These are phyloP conservation scores for Pseudoatta argentina DNA, from an alignment of 1,140 invertebrate species.

Conservation along the genomic window DNA sequence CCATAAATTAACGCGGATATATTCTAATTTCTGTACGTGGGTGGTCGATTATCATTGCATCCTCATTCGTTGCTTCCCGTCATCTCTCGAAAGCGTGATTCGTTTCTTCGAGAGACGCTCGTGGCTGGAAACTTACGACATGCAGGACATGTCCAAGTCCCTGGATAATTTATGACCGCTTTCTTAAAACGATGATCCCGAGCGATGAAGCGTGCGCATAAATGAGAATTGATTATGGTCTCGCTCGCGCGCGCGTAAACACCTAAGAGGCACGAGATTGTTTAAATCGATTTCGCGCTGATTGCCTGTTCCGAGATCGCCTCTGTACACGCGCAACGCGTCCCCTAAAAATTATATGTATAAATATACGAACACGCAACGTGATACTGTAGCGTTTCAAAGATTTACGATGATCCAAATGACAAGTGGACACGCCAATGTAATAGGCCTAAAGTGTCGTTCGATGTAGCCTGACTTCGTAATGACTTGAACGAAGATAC, in stretches of 20 bases:
- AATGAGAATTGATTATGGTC: conserved; percentile 72
- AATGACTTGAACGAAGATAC: conserved; percentile 7
- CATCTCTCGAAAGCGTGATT: conserved; percentile 30
- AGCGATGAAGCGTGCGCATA: conserved; percentile 64
- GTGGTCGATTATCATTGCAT: conserved; percentile 75
- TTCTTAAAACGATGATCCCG: conserved; percentile 72
- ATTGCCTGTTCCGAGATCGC: conserved; percentile 52
- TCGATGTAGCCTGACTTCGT: conserved; percentile 27
- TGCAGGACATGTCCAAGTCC: conserved; percentile 58
- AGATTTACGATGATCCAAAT: conserved; percentile 46
- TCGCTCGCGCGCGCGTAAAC: background rate
- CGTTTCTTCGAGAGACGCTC: conserved; percentile 4
- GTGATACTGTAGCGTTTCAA: background rate
- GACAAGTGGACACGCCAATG: conserved; percentile 33
- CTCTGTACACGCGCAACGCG: conserved; percentile 12
- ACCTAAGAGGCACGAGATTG: conserved; percentile 58
- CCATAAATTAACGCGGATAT: conserved; percentile 79
- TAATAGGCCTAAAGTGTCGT: conserved; percentile 43
- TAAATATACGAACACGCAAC: conserved; percentile 54
- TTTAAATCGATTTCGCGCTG: conserved; percentile 60
- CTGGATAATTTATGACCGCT: conserved; percentile 72
- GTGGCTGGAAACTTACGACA: conserved; percentile 49
- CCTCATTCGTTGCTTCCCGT: conserved; percentile 7
- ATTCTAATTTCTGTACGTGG: conserved; percentile 81
- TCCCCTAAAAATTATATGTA: conserved; percentile 59